Conservation (phyloP, 1,140 invertebrate species). For the Acyrthosiphon pisum region DNA sequence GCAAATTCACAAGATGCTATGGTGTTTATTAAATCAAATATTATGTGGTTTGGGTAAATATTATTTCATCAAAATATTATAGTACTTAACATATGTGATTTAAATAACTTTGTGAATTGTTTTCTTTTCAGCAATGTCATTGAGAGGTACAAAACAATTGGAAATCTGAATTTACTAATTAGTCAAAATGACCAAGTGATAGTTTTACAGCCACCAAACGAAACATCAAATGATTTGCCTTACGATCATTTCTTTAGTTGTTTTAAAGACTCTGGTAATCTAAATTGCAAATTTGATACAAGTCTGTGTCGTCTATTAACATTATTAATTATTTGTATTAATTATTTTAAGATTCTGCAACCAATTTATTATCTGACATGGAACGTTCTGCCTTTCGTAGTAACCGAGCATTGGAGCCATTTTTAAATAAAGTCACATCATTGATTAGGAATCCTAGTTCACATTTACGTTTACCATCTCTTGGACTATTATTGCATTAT, state of each 20-base stretch:
- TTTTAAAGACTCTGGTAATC: slow-evolving; percentile 49
- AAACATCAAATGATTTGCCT: slow-evolving; percentile 24
- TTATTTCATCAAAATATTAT: background rate
- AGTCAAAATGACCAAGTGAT: slow-evolving; percentile 49
- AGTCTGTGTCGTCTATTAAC: background rate
- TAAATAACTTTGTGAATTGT: background rate
- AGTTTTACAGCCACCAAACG: slow-evolving; percentile 32
- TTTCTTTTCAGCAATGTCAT: slow-evolving; percentile 23
- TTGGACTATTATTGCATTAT: slow-evolving; percentile 46
- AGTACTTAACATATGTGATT: background rate
- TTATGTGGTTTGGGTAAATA: slow-evolving; percentile 51
- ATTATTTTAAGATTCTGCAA: slow-evolving; percentile 42
- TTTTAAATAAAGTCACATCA: slow-evolving; percentile 40
- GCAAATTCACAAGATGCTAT: slow-evolving; percentile 50
- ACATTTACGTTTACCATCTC: slow-evolving; percentile 45
- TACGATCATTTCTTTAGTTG: slow-evolving; percentile 49
- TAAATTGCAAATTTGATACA: background rate
- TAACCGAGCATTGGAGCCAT: slow-evolving; percentile 47
- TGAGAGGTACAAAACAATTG: slow-evolving; percentile 48
- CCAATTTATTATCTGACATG: slow-evolving; percentile 29
- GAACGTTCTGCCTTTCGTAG: slow-evolving; percentile 44
- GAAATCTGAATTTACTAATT: slow-evolving; percentile 48
- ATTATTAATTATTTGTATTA: background rate
- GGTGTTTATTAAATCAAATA: slow-evolving; percentile 52
- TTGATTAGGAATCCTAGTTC: slow-evolving; percentile 42